Percentiles rank a stretch among this genome's conserved stretches.
Conservation (phyloP, 2,888 invertebrate species). For the Hyposoter didymator region DNA sequence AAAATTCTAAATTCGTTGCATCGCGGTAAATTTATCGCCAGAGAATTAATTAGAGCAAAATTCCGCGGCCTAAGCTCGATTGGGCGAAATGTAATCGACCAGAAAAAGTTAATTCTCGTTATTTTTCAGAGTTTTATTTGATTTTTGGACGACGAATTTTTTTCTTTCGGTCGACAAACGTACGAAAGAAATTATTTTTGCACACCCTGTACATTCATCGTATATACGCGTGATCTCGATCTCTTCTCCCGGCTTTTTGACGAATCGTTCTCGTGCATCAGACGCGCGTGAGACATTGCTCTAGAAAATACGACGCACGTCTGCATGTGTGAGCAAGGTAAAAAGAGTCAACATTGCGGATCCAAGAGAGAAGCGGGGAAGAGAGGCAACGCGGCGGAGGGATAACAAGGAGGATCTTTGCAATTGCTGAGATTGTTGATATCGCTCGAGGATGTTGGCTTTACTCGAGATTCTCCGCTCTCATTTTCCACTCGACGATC, state of each 20-base stretch:
- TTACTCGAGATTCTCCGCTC: slow-evolving; percentile 20
- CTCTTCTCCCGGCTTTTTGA: neutral
- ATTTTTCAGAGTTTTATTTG: too few species aligned
- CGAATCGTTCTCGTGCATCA: slow-evolving; percentile 30
- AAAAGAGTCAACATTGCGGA: neutral
- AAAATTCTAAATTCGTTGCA: too few species aligned
- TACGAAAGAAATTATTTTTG: neutral
- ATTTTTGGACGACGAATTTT: neutral
- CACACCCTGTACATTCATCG: neutral
- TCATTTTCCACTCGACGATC: neutral
- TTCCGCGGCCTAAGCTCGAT: too few species aligned
- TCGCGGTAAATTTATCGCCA: too few species aligned
- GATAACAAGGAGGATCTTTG: slow-evolving; percentile 19
- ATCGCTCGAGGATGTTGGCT: slow-evolving; percentile 10
- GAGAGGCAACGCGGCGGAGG: neutral
- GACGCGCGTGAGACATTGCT: neutral
- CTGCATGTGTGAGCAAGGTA: neutral
- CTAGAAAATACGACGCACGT: neutral
- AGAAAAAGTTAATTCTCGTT: too few species aligned
- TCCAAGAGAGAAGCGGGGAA: neutral
- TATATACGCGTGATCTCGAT: slow-evolving; percentile 24
- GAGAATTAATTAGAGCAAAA: too few species aligned
- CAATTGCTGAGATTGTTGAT: slow-evolving; percentile 33
- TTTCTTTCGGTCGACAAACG: neutral
- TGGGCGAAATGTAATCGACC: neutral